Percentiles rank a stretch among this genome's conserved stretches.
Conservation (phyloP, 2,113 vertebrate species). For the Otocyon megalotis region DNA sequence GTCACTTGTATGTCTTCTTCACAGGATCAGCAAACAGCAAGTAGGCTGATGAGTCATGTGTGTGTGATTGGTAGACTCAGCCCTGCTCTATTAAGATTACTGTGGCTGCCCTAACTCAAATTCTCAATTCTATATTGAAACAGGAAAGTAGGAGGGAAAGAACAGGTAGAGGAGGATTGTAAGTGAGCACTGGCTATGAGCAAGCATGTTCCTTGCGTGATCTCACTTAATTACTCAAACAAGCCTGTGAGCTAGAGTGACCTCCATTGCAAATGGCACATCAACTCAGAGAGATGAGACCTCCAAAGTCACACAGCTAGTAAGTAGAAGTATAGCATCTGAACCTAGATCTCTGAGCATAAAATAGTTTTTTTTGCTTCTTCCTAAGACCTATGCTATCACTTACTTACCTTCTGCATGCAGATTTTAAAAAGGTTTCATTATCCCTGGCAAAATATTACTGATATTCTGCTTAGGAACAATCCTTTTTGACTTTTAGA, state of each 20-base stretch:
- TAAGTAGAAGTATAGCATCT: neutral
- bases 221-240: neutral
- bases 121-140: constrained; percentile 52
- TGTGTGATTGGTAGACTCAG: constrained; percentile 76
- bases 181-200: neutral
- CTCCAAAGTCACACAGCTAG: neutral
- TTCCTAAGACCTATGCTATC: neutral
- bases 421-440: neutral
- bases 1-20: constrained; percentile 74
- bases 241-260: neutral
- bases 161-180: neutral
- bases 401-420: neutral
- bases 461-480: neutral
- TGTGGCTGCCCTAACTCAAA: constrained; percentile 75
- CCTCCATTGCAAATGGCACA: neutral
- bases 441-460: neutral
- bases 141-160: neutral
- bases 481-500: constrained; percentile 3
- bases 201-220: neutral
- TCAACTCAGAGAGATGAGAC: neutral
- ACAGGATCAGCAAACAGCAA: constrained; percentile 76
- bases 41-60: constrained; percentile 76
- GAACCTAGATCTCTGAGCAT: neutral
- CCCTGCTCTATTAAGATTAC: constrained; percentile 75
- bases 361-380: neutral